These are phyloP conservation scores for Deladenus siricidicola DNA, from an alignment of 2,888 invertebrate genomes.

Conservation along the genomic window DNA sequence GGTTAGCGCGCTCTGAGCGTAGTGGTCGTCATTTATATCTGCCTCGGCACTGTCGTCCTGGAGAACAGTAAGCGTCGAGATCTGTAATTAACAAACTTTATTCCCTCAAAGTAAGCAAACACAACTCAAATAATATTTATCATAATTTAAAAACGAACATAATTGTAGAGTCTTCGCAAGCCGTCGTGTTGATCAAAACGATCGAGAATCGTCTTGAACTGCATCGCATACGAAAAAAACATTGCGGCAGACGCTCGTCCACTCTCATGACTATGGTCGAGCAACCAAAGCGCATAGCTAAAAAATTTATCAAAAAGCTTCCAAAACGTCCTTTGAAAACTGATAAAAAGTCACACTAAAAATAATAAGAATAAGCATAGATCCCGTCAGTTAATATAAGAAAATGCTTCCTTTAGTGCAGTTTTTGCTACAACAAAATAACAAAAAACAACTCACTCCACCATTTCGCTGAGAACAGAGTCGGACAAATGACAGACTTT, in stretches of 20 bases:
- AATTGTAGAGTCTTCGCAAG: conserved; percentile 82
- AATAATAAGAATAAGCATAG: too few relatives aligned
- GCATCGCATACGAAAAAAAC: conserved; percentile 79
- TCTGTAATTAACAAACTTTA: conserved; percentile 56
- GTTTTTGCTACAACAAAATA: neutral
- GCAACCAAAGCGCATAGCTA: conserved; percentile 83
- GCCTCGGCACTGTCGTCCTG: conserved; percentile 64
- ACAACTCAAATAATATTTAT: too few relatives aligned
- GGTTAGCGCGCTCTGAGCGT: conserved; percentile 76
- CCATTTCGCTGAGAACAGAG: conserved; percentile 39
- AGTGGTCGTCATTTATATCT: conserved; percentile 66
- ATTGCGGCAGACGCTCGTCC: conserved; percentile 95
- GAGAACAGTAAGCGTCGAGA: conserved; percentile 76
- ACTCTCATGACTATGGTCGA: conserved; percentile 92
- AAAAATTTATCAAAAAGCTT: too few relatives aligned
- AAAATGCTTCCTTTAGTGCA: neutral
- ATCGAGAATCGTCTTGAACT: conserved; percentile 74
- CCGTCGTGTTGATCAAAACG: conserved; percentile 92
- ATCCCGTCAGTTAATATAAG: neutral
- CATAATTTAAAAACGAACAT: conserved; percentile 59
- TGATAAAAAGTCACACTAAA: neutral
- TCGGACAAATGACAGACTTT: conserved; percentile 71
- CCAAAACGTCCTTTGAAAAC: neutral
- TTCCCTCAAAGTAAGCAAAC: neutral
- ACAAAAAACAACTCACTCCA: conserved; percentile 35